phyloP scores from a whole-genome alignment of 2,888 invertebrate genomes.

The Mesochorus sp. region DNA sequence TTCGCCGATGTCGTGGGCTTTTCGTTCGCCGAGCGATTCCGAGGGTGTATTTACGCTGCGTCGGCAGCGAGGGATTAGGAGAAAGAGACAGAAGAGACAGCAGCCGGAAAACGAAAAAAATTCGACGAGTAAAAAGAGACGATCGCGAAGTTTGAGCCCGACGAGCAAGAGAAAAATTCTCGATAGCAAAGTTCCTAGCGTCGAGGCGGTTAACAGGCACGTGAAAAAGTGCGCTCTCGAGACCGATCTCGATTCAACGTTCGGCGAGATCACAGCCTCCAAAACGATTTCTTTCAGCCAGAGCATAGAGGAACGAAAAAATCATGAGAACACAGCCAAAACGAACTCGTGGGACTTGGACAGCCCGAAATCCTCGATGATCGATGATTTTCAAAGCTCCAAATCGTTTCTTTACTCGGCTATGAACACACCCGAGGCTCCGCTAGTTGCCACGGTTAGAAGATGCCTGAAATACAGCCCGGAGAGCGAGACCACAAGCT shows the following conservation, averaged over 20 bases:
- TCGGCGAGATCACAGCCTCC: constrained; percentile 65
- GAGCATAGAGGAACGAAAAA: constrained; percentile 64
- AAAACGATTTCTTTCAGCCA: constrained; percentile 64
- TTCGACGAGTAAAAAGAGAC: constrained; percentile 71
- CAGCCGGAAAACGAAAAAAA: constrained; percentile 60
- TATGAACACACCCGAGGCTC: constrained; percentile 77
- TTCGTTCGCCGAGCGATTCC: constrained; percentile 76
- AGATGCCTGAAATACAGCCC: constrained; percentile 80
- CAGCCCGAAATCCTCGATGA: constrained; percentile 77
- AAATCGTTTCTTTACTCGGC: constrained; percentile 76
- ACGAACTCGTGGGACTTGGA: constrained; percentile 76
- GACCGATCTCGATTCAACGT: constrained; percentile 76
- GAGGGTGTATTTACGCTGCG: constrained; percentile 78
- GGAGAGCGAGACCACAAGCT: constrained; percentile 69
- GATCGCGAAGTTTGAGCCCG: constrained; percentile 70
- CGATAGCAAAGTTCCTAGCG: constrained; percentile 55
- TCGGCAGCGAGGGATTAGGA: constrained; percentile 78
- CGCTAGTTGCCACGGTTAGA: constrained; percentile 79
- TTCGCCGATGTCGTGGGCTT: constrained; percentile 79
- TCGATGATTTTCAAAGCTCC: constrained; percentile 76
- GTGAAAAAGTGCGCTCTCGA: constrained; percentile 77
- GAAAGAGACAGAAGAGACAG: constrained; percentile 74
- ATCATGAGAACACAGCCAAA: constrained; percentile 65
- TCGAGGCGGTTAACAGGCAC: constrained; percentile 78
- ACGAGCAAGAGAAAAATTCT: constrained; percentile 61